These are phyloP conservation scores for Oithona nana DNA, from an alignment of 2,888 invertebrate genomes.

Conservation along the genomic window DNA sequence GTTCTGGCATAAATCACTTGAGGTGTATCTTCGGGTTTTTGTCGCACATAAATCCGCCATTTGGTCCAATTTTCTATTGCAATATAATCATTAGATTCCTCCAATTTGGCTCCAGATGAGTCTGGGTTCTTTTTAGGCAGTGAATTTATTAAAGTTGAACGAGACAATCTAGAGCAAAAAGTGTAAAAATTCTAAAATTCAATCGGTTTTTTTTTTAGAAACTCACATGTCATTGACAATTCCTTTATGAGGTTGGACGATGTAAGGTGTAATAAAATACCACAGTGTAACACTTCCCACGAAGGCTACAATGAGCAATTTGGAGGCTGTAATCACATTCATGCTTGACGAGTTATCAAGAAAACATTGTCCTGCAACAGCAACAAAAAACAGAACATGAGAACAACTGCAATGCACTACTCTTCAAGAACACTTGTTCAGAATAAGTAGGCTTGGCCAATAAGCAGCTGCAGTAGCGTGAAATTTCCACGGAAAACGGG, in stretches of 20 bases:
- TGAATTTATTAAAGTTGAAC: not conserved
- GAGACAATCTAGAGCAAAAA: not conserved
- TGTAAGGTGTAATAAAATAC: conserved; percentile 13
- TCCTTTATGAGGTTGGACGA: conserved; percentile 5
- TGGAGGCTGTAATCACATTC: not conserved
- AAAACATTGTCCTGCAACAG: not conserved
- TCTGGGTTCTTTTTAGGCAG: no score
- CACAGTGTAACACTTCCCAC: conserved; percentile 1
- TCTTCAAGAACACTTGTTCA: no score
- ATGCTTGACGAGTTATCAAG: not conserved
- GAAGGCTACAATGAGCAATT: not conserved
- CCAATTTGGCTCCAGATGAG: no score
- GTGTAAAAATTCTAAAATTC: not conserved
- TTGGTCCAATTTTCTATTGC: conserved; percentile 14
- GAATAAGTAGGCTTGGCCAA: no score
- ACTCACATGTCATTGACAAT: conserved; percentile 13
- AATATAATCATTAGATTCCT: not conserved
- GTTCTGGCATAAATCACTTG: not conserved
- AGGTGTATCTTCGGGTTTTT: not conserved
- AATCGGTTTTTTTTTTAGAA: not conserved
- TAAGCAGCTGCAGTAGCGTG: no score
- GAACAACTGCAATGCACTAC: no score
- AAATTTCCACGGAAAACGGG: no score
- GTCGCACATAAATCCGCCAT: not conserved
- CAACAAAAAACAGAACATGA: not conserved